Evolutionary conservation across 2,888 invertebrate species (phyloP).

Genomic region (Coronaproctus castanopsis): DNA sequence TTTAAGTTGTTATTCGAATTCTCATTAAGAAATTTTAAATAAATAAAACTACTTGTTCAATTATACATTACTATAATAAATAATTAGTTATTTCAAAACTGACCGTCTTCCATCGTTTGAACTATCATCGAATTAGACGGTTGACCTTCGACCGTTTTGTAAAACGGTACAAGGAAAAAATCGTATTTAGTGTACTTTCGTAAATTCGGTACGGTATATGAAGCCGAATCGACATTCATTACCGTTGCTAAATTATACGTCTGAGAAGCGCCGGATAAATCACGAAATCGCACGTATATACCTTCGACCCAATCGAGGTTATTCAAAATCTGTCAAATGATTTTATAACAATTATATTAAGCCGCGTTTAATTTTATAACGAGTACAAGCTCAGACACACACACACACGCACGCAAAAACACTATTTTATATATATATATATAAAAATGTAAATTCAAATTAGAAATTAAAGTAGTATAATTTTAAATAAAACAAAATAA

Average conservation of each 20-base stretch:
- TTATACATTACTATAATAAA: too few species aligned
- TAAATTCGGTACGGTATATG: constrained; percentile 54
- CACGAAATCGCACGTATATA: constrained; percentile 46
- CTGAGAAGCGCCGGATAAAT: constrained; percentile 37
- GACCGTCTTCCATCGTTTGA: constrained; percentile 27
- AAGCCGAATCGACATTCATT: constrained; percentile 45
- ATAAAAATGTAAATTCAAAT: too few species aligned
- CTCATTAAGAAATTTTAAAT: too few species aligned
- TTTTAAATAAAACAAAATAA: too few species aligned
- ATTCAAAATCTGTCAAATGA: constrained; percentile 27
- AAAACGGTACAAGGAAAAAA: constrained; percentile 79
- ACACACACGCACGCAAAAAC: too few species aligned
- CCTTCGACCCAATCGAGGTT: constrained; percentile 41
- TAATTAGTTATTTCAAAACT: too few species aligned
- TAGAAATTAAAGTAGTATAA: too few species aligned
- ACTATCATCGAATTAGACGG: constrained; percentile 76
- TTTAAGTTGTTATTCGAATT: too few species aligned
- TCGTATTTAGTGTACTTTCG: constrained; percentile 75
- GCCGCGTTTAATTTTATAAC: neutral
- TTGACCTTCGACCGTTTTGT: constrained; percentile 67
- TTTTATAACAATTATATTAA: neutral
- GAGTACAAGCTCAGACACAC: too few species aligned
- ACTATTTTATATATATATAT: too few species aligned
- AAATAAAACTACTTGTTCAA: too few species aligned
- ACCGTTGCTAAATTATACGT: constrained; percentile 51